A percentile compares a stretch with the other conserved stretches of the same genome.
These are phyloP conservation scores for Hemichromis elongatus DNA, from an alignment of 2,113 vertebrate species.

Conservation along the genomic window DNA sequence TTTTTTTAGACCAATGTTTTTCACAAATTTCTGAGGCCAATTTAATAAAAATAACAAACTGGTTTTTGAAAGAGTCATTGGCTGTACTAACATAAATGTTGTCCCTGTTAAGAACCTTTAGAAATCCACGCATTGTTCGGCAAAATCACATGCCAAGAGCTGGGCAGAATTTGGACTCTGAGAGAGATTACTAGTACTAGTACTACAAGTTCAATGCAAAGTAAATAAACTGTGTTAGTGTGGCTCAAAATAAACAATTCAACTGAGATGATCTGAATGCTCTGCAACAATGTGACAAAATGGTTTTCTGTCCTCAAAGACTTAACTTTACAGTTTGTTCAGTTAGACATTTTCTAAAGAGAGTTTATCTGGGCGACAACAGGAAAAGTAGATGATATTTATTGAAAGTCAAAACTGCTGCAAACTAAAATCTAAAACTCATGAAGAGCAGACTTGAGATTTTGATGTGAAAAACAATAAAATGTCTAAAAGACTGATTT, in stretches of 20 bases:
- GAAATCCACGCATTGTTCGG: neutral
- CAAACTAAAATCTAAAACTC: neutral
- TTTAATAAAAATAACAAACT: neutral
- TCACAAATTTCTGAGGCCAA: neutral
- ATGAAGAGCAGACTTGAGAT: neutral
- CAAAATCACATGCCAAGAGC: neutral
- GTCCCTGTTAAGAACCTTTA: neutral
- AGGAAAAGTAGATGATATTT: neutral
- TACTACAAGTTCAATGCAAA: neutral
- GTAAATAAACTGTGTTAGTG: neutral
- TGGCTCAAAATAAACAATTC: neutral
- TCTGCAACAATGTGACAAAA: neutral
- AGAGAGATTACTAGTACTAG: neutral
- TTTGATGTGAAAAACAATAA: neutral
- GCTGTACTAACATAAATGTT: neutral
- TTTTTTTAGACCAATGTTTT: neutral
- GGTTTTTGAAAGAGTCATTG: neutral
- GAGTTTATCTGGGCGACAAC: neutral
- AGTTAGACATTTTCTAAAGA: neutral
- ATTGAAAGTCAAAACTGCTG: neutral
- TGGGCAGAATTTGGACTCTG: conserved; percentile 23
- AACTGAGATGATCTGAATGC: neutral
- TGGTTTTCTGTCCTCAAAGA: neutral
- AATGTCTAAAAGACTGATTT: neutral
- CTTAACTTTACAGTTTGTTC: neutral